Base-by-base conservation (phyloP, 1,140 invertebrate species). In the Rhagoletis pomonella region DNA sequence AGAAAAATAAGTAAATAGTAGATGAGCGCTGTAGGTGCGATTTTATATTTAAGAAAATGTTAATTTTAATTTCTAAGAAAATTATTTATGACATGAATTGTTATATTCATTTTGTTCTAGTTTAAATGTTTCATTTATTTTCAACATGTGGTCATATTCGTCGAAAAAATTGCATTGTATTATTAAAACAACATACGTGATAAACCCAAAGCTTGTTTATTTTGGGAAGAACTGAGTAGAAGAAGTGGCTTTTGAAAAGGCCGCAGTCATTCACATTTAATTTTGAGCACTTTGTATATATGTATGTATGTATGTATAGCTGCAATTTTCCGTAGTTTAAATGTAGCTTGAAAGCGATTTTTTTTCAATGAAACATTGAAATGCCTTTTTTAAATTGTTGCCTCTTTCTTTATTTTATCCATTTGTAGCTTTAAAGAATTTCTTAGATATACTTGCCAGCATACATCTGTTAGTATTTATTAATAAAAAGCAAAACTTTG, bases 371-470 rank as follows among this genome's bases (percentile, higher is more conserved):
- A 17, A 17, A 17, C 4, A 73, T 50, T n/a, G 12, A 50, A 12
- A 47, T 50, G 69, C 17, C 44, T 73, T 44, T 67, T 29, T 73
- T n/a, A 50, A 73, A 47, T 4, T 17, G 4, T 73, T 73, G 44
- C 44, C 44, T 73, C 29, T 42, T 47, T 47, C 14, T 10, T 73
- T 44, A 47, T 39, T 73, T n/a, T 1, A 73, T 10, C 19, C 39
- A 67, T 67, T 67, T 42, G 19, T 67, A 73, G 69, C 3, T 73
- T 67, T 73, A 73, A 73, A 12, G 47, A 47, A n/a, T 47, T 47
- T 6, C 12, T 47, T 73, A 73, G 44, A 17, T 73, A 50, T 29
- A 29, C 29, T 29, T 29, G 29, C 29, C 29, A 29, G 29, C 29
- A 29, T 29, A 29, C 29, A 29, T 29, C 29, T 29, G 29, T 29